phyloP scores from a whole-genome alignment of 2,888 invertebrate species.

The Endomychus coccineus region DNA sequence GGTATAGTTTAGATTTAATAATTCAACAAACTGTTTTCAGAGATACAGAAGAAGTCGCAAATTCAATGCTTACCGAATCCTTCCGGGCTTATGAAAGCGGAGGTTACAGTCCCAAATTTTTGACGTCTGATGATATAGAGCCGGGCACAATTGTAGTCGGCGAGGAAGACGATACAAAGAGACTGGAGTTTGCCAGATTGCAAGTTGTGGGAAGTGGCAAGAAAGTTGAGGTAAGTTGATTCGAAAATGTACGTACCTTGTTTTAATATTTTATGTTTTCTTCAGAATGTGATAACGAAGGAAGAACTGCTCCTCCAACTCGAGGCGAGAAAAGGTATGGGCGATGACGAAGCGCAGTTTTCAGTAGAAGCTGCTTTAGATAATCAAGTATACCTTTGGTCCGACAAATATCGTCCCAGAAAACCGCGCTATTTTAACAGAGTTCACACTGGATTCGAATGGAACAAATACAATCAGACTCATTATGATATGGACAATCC shows the following conservation, averaged over 20 bases:
- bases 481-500: slow-evolving; percentile 99
- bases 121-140: slow-evolving; percentile 58
- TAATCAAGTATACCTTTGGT: slow-evolving; percentile 86
- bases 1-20: too few species aligned
- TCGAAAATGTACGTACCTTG: neutral
- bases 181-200: slow-evolving; percentile 65
- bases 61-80: slow-evolving; percentile 48
- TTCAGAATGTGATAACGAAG: slow-evolving; percentile 7
- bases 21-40: too few species aligned
- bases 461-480: slow-evolving; percentile 99
- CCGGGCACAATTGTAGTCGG: slow-evolving; percentile 68
- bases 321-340: slow-evolving; percentile 79
- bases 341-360: slow-evolving; percentile 82
- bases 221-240: slow-evolving; percentile 46
- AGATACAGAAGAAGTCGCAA: slow-evolving; percentile 43
- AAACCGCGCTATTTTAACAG: slow-evolving; percentile 98
- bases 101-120: slow-evolving; percentile 73
- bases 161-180: slow-evolving; percentile 67
- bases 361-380: slow-evolving; percentile 83
- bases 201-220: slow-evolving; percentile 56
- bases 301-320: slow-evolving; percentile 15
- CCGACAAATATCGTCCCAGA: slow-evolving; percentile 94
- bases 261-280: slow-evolving; percentile 2
- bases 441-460: slow-evolving; percentile 96
- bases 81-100: slow-evolving; percentile 70